These are phyloP conservation scores for Cybosia mesomella DNA, from an alignment of 2,888 invertebrate genomes.

Conservation along the genomic window DNA sequence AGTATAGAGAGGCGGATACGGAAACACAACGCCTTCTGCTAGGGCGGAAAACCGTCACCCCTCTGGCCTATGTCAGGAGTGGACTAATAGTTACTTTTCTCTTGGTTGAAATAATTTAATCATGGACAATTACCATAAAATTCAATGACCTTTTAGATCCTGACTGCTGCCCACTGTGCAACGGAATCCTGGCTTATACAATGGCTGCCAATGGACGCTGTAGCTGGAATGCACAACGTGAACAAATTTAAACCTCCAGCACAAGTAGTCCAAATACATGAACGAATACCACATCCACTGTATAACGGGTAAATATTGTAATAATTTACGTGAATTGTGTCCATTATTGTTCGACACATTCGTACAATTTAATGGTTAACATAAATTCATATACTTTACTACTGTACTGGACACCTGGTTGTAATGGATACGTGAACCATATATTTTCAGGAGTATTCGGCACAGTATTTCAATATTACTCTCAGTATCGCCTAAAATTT, in stretches of 20 bases:
- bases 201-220: constrained; percentile 76
- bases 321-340: background rate
- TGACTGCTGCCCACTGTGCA: constrained; percentile 82
- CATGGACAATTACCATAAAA: background rate
- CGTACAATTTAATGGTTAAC: too few species aligned
- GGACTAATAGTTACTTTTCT: too few species aligned
- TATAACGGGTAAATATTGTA: constrained; percentile 74
- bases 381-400: too few species aligned
- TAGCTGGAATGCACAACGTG: constrained; percentile 80
- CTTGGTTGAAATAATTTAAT: background rate
- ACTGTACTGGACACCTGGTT: too few species aligned
- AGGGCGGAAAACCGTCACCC: too few species aligned
- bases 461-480: too few species aligned
- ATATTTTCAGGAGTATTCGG: too few species aligned
- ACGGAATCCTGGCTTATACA: constrained; percentile 68
- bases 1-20: too few species aligned
- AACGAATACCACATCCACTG: constrained; percentile 76
- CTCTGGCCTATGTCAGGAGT: too few species aligned
- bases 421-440: too few species aligned
- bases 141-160: constrained; percentile 58
- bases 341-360: background rate
- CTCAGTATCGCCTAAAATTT: too few species aligned
- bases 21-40: too few species aligned
- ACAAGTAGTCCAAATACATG: constrained; percentile 69
- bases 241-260: constrained; percentile 65